Conservation (phyloP, 2,888 invertebrate genomes). For the Tachina grossa region DNA sequence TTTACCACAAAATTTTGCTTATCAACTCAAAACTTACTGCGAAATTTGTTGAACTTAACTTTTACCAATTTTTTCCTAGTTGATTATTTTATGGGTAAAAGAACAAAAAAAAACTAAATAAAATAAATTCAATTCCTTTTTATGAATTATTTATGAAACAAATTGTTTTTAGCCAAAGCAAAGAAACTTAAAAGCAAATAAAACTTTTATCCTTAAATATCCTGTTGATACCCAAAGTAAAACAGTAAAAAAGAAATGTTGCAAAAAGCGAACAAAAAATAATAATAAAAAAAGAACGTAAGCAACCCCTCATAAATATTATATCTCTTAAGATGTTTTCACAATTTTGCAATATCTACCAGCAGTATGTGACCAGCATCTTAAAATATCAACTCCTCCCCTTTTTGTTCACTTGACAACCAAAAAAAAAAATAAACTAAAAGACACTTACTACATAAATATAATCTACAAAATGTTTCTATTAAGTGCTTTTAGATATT, state of each 20-base stretch:
- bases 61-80: background rate
- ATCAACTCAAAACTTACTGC: background rate
- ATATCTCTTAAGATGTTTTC: slow-evolving; percentile 62
- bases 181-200: slow-evolving; percentile 58
- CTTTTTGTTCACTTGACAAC: background rate
- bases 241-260: background rate
- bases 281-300: slow-evolving; percentile 34
- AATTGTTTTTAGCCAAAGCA: slow-evolving; percentile 70
- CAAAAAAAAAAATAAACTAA: slow-evolving; percentile 7
- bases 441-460: slow-evolving; percentile 34
- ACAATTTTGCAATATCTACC: slow-evolving; percentile 58
- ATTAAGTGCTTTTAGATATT: slow-evolving; percentile 32
- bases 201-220: slow-evolving; percentile 74
- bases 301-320: slow-evolving; percentile 70
- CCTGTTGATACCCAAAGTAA: slow-evolving; percentile 61
- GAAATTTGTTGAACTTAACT: too few species aligned
- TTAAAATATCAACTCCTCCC: slow-evolving; percentile 42
- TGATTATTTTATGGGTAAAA: slow-evolving; percentile 27
- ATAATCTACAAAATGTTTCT: slow-evolving; percentile 56
- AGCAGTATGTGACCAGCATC: slow-evolving; percentile 68
- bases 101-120: background rate
- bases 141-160: slow-evolving; percentile 71
- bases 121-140: slow-evolving; percentile 69
- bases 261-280: background rate
- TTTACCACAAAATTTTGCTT: background rate